phyloP scores from a whole-genome alignment of 2,888 invertebrate species.

The Idaea biselata region DNA sequence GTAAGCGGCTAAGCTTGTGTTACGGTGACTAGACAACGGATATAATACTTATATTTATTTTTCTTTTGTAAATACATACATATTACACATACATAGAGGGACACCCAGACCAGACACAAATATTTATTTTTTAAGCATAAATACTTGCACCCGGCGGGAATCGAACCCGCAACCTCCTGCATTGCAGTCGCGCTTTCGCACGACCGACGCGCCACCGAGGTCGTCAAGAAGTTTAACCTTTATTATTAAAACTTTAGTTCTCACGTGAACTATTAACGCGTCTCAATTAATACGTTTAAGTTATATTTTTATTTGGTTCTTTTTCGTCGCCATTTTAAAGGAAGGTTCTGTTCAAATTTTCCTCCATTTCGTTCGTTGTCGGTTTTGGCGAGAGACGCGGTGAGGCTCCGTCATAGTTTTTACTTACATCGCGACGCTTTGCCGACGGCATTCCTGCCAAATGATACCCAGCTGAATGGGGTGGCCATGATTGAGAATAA shows the following conservation, averaged over 20 bases:
- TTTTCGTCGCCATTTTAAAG: slow-evolving; percentile 9
- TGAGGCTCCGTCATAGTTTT: slow-evolving; percentile 62
- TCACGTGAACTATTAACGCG: not conserved
- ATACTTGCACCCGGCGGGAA: too few relatives aligned
- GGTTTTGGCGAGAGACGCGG: slow-evolving; percentile 33
- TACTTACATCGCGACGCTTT: slow-evolving; percentile 43
- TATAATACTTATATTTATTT: too few relatives aligned
- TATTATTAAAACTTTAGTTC: not conserved
- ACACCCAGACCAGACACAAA: too few relatives aligned
- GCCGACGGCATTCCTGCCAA: slow-evolving; percentile 65
- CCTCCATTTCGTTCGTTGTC: slow-evolving; percentile 18
- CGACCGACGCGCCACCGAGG: too few relatives aligned
- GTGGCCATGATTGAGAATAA: slow-evolving; percentile 29
- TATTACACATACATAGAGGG: too few relatives aligned
- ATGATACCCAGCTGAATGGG: slow-evolving; percentile 47
- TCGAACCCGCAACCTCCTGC: too few relatives aligned
- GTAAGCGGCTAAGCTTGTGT: too few relatives aligned
- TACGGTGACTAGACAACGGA: too few relatives aligned
- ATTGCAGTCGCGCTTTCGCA: too few relatives aligned
- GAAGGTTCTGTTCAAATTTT: slow-evolving; percentile 12
- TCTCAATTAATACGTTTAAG: not conserved
- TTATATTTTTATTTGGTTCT: not conserved
- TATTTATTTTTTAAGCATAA: too few relatives aligned
- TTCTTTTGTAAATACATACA: too few relatives aligned
- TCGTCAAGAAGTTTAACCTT: too few relatives aligned